Percentiles rank a stretch among this genome's conserved stretches.
Evolutionary conservation across 2,113 vertebrate species (phyloP).

Genomic region (Cathartes aura): DNA sequence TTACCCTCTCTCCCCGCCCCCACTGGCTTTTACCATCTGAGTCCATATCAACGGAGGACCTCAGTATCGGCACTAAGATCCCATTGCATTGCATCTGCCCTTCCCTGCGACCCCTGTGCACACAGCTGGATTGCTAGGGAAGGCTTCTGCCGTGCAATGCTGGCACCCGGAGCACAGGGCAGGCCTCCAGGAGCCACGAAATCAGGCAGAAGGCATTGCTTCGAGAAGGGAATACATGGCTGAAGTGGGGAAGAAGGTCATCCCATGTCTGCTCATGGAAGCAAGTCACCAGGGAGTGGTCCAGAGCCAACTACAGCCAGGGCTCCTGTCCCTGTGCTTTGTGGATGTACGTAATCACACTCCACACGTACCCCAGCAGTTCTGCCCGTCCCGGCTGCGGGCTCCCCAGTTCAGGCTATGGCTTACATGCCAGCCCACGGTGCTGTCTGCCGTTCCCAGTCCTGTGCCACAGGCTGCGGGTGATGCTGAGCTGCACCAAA

Average conservation of each 20-base stretch:
- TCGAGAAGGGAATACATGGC: not conserved
- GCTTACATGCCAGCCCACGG: rapidly evolving
- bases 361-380: not conserved
- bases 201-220: not conserved
- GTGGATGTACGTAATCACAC: not conserved
- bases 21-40: not conserved
- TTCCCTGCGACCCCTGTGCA: not conserved
- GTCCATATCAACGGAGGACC: not conserved
- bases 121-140: not conserved
- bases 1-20: not conserved
- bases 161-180: not conserved
- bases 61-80: not conserved
- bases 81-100: not conserved
- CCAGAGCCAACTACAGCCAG: not conserved
- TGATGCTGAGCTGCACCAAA: not conserved
- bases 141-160: not conserved
- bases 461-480: not conserved
- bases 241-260: not conserved
- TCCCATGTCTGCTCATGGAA: not conserved
- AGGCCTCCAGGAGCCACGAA: not conserved
- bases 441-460: not conserved
- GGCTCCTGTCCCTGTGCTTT: not conserved
- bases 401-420: not conserved
- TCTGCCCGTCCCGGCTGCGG: not conserved
- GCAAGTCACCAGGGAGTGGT: not conserved